phyloP scores from a whole-genome alignment of 35 echinoderm and acorn worm genomes.

The Ptychodera flava region DNA sequence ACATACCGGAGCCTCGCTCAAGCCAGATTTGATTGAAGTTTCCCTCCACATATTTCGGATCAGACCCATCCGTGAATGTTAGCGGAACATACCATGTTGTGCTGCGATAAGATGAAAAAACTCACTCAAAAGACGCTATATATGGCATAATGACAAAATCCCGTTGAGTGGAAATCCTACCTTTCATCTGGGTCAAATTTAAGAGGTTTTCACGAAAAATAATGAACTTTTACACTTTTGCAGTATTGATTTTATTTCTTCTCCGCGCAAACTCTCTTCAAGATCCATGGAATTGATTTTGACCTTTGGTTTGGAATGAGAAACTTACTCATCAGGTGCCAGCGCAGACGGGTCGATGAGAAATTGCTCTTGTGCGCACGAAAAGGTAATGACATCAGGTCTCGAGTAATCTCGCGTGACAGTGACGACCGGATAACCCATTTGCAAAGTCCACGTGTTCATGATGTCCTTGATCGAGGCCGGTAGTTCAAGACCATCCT shows the following conservation, averaged over 20 bases:
- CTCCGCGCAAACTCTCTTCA: too few relatives aligned
- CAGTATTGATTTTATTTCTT: too few relatives aligned
- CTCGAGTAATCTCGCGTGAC: constrained; percentile 13
- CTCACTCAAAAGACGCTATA: too few relatives aligned
- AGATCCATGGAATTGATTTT: too few relatives aligned
- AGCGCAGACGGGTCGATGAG: not conserved
- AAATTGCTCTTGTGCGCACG: not conserved
- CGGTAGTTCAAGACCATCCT: constrained; percentile 17
- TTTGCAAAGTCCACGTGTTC: constrained; percentile 33
- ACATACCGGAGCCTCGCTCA: not conserved
- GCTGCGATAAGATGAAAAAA: too few relatives aligned
- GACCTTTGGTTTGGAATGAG: too few relatives aligned
- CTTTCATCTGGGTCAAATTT: too few relatives aligned
- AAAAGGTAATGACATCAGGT: not conserved
- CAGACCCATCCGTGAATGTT: not conserved
- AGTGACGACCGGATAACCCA: constrained; percentile 25
- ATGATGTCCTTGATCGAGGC: constrained; percentile 13
- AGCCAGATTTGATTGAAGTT: not conserved
- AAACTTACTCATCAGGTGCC: not conserved
- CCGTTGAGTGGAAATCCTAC: too few relatives aligned
- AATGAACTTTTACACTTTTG: too few relatives aligned
- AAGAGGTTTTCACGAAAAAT: too few relatives aligned
- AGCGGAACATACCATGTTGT: not conserved
- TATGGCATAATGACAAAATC: too few relatives aligned
- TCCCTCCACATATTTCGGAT: not conserved